Evolutionary conservation across 2,888 invertebrate species (phyloP).

Genomic region (Catocala sponsa): DNA sequence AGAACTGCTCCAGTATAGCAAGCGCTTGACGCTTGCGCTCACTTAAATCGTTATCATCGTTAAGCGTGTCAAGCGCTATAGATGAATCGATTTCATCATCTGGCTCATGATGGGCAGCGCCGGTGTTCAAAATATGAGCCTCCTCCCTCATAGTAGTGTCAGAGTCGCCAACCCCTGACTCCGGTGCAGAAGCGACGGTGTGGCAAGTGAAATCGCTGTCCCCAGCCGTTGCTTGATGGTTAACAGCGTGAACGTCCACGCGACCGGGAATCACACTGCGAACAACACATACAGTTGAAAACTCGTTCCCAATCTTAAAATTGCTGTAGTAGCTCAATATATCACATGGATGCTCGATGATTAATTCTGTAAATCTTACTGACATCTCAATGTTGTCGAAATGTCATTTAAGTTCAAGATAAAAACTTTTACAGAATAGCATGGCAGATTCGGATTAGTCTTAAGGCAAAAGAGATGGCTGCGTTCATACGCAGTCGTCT

Average conservation of each 20-base stretch:
- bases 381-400: too few relatives aligned
- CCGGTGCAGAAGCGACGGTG: not conserved
- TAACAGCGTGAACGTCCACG: not conserved
- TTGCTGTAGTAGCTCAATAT: too few relatives aligned
- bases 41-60: conserved; percentile 27
- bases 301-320: too few relatives aligned
- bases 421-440: not conserved
- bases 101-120: not conserved
- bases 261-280: conserved; percentile 6
- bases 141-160: not conserved
- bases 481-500: too few relatives aligned
- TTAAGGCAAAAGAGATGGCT: too few relatives aligned
- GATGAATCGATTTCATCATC: not conserved
- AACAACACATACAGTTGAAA: not conserved
- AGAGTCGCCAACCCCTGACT: not conserved
- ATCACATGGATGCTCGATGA: too few relatives aligned
- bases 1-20: conserved; percentile 35
- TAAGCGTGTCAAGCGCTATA: not conserved
- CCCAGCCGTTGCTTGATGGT: not conserved
- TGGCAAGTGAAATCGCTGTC: not conserved
- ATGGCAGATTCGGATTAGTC: too few relatives aligned
- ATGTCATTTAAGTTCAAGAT: not conserved
- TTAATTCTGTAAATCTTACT: too few relatives aligned
- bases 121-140: not conserved
- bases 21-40: conserved; percentile 51